Evolutionary conservation across 2,113 vertebrate species (phyloP).

Genomic region (Nerophis lumbriciformis): DNA sequence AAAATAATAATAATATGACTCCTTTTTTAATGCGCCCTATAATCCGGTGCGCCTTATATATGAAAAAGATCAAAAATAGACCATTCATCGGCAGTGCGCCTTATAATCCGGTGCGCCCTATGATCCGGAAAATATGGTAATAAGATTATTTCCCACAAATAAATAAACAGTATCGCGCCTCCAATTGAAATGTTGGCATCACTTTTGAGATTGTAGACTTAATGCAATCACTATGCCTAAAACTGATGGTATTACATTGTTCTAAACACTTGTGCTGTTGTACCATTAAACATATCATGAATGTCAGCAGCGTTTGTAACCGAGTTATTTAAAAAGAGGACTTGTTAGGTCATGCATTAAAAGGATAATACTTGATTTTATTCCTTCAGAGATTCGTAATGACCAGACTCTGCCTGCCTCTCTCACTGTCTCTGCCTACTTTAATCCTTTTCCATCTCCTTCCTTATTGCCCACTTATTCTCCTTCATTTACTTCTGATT

Average conservation of each 20-base stretch:
- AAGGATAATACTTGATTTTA: slow-evolving; percentile 46
- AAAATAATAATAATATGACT: no score
- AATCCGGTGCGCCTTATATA: no score
- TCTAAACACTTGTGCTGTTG: neutral
- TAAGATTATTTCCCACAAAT: no score
- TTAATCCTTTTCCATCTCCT: slow-evolving; percentile 46
- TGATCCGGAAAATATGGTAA: no score
- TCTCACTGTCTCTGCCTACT: slow-evolving; percentile 20
- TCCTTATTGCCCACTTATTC: slow-evolving; percentile 52
- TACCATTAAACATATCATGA: neutral
- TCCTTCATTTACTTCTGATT: slow-evolving; percentile 55
- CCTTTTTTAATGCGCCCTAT: no score
- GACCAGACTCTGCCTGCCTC: slow-evolving; percentile 29
- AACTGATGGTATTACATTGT: neutral
- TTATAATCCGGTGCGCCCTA: no score
- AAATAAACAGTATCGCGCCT: no score
- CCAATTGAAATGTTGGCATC: no score
- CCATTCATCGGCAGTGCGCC: no score
- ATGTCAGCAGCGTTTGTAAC: slow-evolving; percentile 2
- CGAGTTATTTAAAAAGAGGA: slow-evolving; percentile 31
- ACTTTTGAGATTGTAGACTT: no score
- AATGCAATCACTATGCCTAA: neutral
- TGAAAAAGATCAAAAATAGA: no score
- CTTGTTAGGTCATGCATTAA: slow-evolving; percentile 48
- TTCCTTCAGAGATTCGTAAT: slow-evolving; percentile 46